phyloP scores from a whole-genome alignment of 2,888 invertebrate genomes.

The Cinara cedri region DNA sequence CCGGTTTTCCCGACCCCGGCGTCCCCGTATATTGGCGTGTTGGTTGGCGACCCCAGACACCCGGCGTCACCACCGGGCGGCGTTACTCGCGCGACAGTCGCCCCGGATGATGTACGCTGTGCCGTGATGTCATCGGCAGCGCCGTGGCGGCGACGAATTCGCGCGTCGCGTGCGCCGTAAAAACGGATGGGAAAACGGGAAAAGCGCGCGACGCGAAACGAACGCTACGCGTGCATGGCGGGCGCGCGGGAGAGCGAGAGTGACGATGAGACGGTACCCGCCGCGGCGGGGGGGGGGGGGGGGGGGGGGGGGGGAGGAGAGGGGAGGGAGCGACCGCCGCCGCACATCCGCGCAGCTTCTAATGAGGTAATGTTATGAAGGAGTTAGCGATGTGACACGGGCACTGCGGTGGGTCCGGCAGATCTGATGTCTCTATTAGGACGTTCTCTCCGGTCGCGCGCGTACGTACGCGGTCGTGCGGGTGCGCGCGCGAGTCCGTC shows the following conservation, averaged over 20 bases:
- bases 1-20: no score
- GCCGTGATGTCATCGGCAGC: no score
- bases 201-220: no score
- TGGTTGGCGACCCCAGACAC: no score
- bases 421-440: conserved; percentile 59
- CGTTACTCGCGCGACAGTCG: neutral
- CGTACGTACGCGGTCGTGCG: conserved; percentile 8
- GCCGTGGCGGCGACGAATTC: neutral
- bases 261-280: no score
- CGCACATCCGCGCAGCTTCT: conserved; percentile 50
- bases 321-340: conserved; percentile 1
- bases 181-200: no score
- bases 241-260: conserved; percentile 4
- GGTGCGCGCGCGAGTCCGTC: neutral
- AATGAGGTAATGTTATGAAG: conserved; percentile 58
- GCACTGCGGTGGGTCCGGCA: conserved; percentile 59
- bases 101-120: neutral
- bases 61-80: neutral
- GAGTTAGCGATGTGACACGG: conserved; percentile 59
- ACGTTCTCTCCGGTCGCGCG: conserved; percentile 55
- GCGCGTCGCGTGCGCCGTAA: no score
- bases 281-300: neutral
- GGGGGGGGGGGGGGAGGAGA: neutral
- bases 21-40: no score
- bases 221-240: neutral